A percentile compares a stretch with the other conserved stretches of the same genome.
phyloP scores from a whole-genome alignment of 2,113 vertebrate species.

The Amblyopsis rosae region DNA sequence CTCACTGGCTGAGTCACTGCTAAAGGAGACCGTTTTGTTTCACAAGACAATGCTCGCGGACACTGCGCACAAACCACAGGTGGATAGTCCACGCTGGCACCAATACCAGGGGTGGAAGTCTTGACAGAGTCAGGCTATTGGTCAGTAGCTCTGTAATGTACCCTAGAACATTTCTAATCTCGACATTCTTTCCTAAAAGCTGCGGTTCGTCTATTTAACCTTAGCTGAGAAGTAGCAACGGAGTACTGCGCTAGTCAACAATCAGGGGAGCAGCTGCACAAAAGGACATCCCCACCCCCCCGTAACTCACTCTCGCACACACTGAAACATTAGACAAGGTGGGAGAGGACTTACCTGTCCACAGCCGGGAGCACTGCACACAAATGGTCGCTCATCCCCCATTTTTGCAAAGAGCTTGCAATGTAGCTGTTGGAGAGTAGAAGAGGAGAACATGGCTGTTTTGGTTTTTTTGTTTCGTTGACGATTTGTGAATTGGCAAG shows the following conservation, averaged over 20 bases:
- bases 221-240: not conserved
- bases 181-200: not conserved
- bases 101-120: not conserved
- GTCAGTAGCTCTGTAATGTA: not conserved
- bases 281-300: slow-evolving; percentile 6
- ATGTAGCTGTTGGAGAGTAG: slow-evolving; percentile 76
- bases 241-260: not conserved
- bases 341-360: slow-evolving; percentile 88
- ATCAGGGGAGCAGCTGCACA: not conserved
- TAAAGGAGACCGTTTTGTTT: slow-evolving; percentile 61
- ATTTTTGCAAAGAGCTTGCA: slow-evolving; percentile 85
- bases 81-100: not conserved
- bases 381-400: slow-evolving; percentile 98
- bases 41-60: slow-evolving; percentile 31
- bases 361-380: slow-evolving; percentile 93
- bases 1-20: slow-evolving; percentile 73
- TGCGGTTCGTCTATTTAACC: not conserved
- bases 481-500: slow-evolving; percentile 48
- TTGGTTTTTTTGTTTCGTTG: slow-evolving; percentile 26
- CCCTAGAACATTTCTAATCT: not conserved
- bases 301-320: slow-evolving; percentile 21
- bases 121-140: not conserved
- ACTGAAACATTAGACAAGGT: slow-evolving; percentile 41
- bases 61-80: slow-evolving; percentile 18
- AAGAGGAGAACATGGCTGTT: slow-evolving; percentile 77